These are phyloP conservation scores for Eledone cirrhosa DNA, from an alignment of 2,888 invertebrate species.

Conservation along the genomic window DNA sequence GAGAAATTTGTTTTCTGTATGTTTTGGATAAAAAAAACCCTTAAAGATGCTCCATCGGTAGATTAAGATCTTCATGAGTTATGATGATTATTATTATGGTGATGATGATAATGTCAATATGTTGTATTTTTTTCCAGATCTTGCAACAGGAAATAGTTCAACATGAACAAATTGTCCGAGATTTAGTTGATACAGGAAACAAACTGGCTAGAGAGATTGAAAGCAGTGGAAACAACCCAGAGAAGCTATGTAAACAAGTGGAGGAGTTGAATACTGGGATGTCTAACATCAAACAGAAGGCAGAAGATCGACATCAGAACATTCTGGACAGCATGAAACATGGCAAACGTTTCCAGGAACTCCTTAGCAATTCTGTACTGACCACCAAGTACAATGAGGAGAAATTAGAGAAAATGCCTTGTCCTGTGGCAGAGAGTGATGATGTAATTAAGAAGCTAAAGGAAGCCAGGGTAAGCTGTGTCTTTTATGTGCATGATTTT, in stretches of 20 bases:
- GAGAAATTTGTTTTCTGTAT: no score
- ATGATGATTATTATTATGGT: no score
- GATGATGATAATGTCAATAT: not conserved
- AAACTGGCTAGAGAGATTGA: constrained; percentile 69
- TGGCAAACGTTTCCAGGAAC: constrained; percentile 79
- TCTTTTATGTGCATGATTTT: no score
- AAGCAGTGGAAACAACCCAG: constrained; percentile 37
- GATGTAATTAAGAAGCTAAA: constrained; percentile 82
- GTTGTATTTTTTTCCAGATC: constrained; percentile 43
- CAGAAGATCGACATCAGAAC: constrained; percentile 74
- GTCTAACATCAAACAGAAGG: constrained; percentile 89
- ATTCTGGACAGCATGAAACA: constrained; percentile 74
- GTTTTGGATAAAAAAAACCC: no score
- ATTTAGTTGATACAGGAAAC: constrained; percentile 86
- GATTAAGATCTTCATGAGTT: no score
- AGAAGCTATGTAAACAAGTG: constrained; percentile 20
- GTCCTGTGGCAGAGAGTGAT: constrained; percentile 78
- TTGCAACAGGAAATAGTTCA: constrained; percentile 53
- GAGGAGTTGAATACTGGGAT: constrained; percentile 58
- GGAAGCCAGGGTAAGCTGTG: constrained; percentile 75
- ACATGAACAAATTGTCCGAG: constrained; percentile 54
- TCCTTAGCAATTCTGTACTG: constrained; percentile 73
- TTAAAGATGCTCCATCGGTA: no score
- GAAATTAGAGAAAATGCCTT: constrained; percentile 76
- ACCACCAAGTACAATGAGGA: constrained; percentile 90